A percentile compares a stretch with the other conserved stretches of the same genome.
These are phyloP conservation scores for Batillaria attramentaria DNA, from an alignment of 1,140 invertebrate species.

Conservation along the genomic window DNA sequence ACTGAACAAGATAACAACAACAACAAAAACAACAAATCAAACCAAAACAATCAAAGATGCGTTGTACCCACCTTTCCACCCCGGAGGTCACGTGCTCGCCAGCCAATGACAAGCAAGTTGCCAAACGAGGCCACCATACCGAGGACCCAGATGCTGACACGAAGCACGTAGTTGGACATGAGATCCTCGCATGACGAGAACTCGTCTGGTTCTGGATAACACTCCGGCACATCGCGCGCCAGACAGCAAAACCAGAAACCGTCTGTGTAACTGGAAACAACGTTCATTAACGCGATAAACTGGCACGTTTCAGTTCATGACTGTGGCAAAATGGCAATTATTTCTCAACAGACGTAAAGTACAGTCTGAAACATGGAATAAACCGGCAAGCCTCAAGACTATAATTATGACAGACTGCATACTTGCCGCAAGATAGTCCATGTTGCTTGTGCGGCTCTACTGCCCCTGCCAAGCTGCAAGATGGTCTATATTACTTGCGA, in stretches of 20 bases:
- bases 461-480: too few relatives aligned
- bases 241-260: conserved; percentile 76
- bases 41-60: too few relatives aligned
- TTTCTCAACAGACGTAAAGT: too few relatives aligned
- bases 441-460: too few relatives aligned
- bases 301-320: too few relatives aligned
- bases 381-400: too few relatives aligned
- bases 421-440: too few relatives aligned
- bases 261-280: conserved; percentile 72
- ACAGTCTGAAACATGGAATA: too few relatives aligned
- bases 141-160: conserved; percentile 79
- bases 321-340: too few relatives aligned
- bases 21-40: not conserved
- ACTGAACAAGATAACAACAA: not conserved
- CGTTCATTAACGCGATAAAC: too few relatives aligned
- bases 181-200: conserved; percentile 77
- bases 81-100: conserved; percentile 71
- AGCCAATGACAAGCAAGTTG: conserved; percentile 78
- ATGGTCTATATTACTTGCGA: too few relatives aligned
- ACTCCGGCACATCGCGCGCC: conserved; percentile 67
- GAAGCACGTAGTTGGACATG: conserved; percentile 75
- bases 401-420: too few relatives aligned
- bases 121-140: conserved; percentile 77
- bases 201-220: conserved; percentile 74
- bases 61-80: conserved; percentile 63